Evolutionary conservation across 2,888 invertebrate genomes (phyloP).

Genomic region (Latrodectus elegans): DNA sequence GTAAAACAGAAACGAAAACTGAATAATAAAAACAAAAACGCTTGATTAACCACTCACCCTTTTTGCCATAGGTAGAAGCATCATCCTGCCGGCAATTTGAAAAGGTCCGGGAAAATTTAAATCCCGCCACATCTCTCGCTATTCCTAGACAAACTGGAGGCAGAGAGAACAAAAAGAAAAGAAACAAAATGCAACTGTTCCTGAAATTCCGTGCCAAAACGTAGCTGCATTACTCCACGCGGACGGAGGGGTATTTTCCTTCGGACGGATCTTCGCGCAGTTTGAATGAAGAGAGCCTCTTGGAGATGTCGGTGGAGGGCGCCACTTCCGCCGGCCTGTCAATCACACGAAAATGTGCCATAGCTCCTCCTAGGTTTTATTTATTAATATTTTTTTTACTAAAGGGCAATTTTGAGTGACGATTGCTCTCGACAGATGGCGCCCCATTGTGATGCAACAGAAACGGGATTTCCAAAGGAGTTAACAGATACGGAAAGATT

Average conservation of each 20-base stretch:
- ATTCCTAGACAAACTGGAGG: conserved; percentile 28
- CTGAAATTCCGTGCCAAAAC: conserved; percentile 45
- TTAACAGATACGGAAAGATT: too few species aligned
- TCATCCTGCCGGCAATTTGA: conserved; percentile 22
- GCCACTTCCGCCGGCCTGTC: conserved; percentile 46
- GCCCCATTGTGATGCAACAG: conserved; percentile 14
- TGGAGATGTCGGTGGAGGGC: conserved; percentile 44
- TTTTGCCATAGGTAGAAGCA: conserved; percentile 31
- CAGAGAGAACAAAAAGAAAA: background rate
- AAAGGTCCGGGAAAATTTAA: conserved; percentile 31
- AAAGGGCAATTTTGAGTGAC: conserved; percentile 17
- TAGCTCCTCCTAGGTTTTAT: conserved; percentile 44
- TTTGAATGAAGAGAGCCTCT: conserved; percentile 25
- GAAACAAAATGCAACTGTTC: conserved; percentile 20
- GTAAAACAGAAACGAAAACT: too few species aligned
- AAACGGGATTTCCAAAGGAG: background rate
- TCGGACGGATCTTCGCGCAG: conserved; percentile 20
- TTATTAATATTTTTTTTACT: conserved; percentile 1
- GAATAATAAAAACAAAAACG: background rate
- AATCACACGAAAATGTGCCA: conserved; percentile 39
- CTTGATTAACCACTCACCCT: conserved; percentile 25
- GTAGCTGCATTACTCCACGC: conserved; percentile 9
- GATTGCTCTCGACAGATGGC: conserved; percentile 54
- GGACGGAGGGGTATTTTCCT: conserved; percentile 50
- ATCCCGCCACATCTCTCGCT: conserved; percentile 48